A percentile compares a stretch with the other conserved stretches of the same genome.
These are phyloP conservation scores for Arnoldichthys spilopterus DNA, from an alignment of 2,797 vertebrate genomes.

Conservation along the genomic window DNA sequence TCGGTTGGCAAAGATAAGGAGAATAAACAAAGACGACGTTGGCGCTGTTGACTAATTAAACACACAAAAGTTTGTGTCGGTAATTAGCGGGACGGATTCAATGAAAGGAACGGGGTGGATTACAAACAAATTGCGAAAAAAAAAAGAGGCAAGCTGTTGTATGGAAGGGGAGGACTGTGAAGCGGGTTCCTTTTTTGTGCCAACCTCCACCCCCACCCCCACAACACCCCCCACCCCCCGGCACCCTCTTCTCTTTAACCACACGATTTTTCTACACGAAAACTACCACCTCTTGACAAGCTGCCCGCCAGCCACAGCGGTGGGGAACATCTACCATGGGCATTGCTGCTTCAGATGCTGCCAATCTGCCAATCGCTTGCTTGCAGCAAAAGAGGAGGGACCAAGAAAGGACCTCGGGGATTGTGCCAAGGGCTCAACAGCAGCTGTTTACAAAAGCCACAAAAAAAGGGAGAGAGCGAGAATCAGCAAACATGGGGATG, in stretches of 20 bases:
- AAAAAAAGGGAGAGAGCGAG: slow-evolving; percentile 66
- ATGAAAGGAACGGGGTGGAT: slow-evolving; percentile 65
- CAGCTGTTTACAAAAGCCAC: slow-evolving; percentile 81
- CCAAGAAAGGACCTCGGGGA: slow-evolving; percentile 73
- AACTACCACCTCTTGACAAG: slow-evolving; percentile 66
- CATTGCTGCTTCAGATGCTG: slow-evolving; percentile 72
- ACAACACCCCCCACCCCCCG: slow-evolving; percentile 39
- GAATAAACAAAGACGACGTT: slow-evolving; percentile 67
- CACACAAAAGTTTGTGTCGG: slow-evolving; percentile 69
- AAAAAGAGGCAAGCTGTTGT: slow-evolving; percentile 62
- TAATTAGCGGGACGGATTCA: slow-evolving; percentile 70
- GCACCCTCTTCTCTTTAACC: slow-evolving; percentile 42
- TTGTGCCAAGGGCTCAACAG: slow-evolving; percentile 74
- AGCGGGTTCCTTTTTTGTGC: slow-evolving; percentile 65
- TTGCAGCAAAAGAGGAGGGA: slow-evolving; percentile 63
- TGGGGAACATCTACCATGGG: slow-evolving; percentile 64
- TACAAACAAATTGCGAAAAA: slow-evolving; percentile 64
- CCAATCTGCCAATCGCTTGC: slow-evolving; percentile 77
- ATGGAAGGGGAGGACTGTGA: slow-evolving; percentile 63
- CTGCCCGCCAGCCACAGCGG: slow-evolving; percentile 68
- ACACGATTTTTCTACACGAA: slow-evolving; percentile 63
- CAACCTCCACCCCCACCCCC: slow-evolving; percentile 49
- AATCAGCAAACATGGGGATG: slow-evolving; percentile 74
- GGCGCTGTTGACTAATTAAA: slow-evolving; percentile 74
- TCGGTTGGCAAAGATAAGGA: slow-evolving; percentile 70